These are phyloP conservation scores for Callionymus lyra DNA, from an alignment of 2,113 vertebrate genomes.

Conservation along the genomic window DNA sequence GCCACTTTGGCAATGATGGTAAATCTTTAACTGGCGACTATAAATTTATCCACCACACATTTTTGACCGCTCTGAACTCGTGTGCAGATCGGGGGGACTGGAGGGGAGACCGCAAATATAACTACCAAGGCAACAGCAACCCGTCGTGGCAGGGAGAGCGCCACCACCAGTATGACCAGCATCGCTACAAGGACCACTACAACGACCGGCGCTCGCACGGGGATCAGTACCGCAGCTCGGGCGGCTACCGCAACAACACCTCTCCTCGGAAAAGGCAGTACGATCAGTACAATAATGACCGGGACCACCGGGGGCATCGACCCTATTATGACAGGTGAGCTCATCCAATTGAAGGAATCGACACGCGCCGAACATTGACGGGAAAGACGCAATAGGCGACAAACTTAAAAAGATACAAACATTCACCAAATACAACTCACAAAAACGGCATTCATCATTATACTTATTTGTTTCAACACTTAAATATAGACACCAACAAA, in stretches of 20 bases:
- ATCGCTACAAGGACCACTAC: conserved; percentile 93
- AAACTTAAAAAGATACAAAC: no score
- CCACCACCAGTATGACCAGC: conserved; percentile 84
- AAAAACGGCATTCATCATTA: no score
- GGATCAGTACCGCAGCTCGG: conserved; percentile 81
- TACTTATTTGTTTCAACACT: no score
- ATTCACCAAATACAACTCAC: no score
- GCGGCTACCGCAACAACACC: conserved; percentile 79
- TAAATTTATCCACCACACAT: no score
- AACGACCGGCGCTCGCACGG: conserved; percentile 77
- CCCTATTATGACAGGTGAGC: conserved; percentile 90
- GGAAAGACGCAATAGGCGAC: no score
- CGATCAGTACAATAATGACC: conserved; percentile 86
- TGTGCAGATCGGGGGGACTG: conserved; percentile 84
- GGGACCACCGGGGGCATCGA: conserved; percentile 84
- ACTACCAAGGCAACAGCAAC: conserved; percentile 75
- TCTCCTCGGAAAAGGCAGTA: conserved; percentile 85
- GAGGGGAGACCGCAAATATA: conserved; percentile 90
- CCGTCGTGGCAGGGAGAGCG: conserved; percentile 84
- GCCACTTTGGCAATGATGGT: conserved; percentile 86
- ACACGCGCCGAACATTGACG: no score
- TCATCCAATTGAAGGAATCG: no score
- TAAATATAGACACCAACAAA: no score
- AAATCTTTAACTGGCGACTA: conserved; percentile 22
- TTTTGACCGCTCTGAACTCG: no score